phyloP scores from a whole-genome alignment of 2,888 invertebrate genomes.

The Caradrina clavipalpis region DNA sequence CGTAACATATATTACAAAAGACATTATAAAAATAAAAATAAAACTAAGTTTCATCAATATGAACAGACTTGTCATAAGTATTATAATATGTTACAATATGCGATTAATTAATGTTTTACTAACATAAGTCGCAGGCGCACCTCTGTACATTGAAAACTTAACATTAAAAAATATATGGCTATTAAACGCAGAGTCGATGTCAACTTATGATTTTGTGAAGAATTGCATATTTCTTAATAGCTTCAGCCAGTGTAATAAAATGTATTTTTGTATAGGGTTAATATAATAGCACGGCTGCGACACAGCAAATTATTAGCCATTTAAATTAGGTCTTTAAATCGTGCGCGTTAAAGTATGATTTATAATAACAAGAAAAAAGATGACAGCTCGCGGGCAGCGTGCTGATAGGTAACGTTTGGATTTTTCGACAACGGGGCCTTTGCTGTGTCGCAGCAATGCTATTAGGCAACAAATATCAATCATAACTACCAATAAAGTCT shows the following conservation, averaged over 20 bases:
- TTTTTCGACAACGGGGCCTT: no score
- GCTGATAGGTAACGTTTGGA: no score
- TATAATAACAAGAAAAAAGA: no score
- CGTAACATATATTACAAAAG: constrained; percentile 46
- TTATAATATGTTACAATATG: constrained; percentile 21
- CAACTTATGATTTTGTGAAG: constrained; percentile 3
- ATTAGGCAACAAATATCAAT: no score
- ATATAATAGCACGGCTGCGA: no score
- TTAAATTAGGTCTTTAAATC: no score
- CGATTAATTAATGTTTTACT: constrained; percentile 19
- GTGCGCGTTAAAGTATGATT: no score
- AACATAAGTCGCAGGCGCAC: constrained; percentile 17
- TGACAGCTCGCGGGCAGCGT: no score
- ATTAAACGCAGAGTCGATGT: constrained; percentile 30
- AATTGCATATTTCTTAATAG: neutral
- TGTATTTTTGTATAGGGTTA: neutral
- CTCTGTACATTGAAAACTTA: constrained; percentile 26
- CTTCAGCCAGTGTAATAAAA: neutral
- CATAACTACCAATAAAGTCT: neutral
- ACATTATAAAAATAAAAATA: constrained; percentile 46
- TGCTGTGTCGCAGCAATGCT: no score
- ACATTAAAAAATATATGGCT: constrained; percentile 43
- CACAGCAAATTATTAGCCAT: no score
- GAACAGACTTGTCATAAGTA: constrained; percentile 23
- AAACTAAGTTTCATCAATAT: constrained; percentile 35